These are phyloP conservation scores for Callosobruchus maculatus DNA, from an alignment of 2,888 invertebrate genomes.

Conservation along the genomic window DNA sequence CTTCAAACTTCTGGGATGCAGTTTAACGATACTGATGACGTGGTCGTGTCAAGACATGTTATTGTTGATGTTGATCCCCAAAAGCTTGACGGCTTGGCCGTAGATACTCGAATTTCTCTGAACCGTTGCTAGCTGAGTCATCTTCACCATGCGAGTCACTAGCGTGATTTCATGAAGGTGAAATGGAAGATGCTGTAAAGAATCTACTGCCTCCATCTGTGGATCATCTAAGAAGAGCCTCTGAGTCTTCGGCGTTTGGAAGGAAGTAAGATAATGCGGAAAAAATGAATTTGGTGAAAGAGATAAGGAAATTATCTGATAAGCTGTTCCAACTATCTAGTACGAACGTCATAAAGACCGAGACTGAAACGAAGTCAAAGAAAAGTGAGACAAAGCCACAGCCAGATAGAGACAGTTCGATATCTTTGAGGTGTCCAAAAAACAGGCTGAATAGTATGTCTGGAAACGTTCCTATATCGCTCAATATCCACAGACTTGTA, in stretches of 20 bases:
- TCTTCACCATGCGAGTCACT: conserved; percentile 78
- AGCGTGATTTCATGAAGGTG: conserved; percentile 59
- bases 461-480: conserved; percentile 62
- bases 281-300: conserved; percentile 71
- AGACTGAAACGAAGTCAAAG: conserved; percentile 7
- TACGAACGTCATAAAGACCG: conserved; percentile 34
- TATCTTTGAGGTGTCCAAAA: conserved; percentile 55
- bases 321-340: conserved; percentile 70
- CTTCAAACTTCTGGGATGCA: no score
- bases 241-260: conserved; percentile 69
- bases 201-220: conserved; percentile 17
- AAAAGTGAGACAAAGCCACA: conserved; percentile 3
- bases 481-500: conserved; percentile 25
- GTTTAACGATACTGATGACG: no score
- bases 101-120: conserved; percentile 44
- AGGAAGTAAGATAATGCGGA: conserved; percentile 60
- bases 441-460: conserved; percentile 62
- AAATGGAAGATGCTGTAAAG: conserved; percentile 14
- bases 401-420: conserved; percentile 20
- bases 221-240: conserved; percentile 59
- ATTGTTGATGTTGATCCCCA: no score
- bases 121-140: conserved; percentile 66
- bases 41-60: no score
- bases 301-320: conserved; percentile 79
- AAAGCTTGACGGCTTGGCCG: no score